Evolutionary conservation across 2,113 vertebrate species (phyloP), one percentile per base, ranked within the genome.

Genomic region (Clarias magur): DNA sequence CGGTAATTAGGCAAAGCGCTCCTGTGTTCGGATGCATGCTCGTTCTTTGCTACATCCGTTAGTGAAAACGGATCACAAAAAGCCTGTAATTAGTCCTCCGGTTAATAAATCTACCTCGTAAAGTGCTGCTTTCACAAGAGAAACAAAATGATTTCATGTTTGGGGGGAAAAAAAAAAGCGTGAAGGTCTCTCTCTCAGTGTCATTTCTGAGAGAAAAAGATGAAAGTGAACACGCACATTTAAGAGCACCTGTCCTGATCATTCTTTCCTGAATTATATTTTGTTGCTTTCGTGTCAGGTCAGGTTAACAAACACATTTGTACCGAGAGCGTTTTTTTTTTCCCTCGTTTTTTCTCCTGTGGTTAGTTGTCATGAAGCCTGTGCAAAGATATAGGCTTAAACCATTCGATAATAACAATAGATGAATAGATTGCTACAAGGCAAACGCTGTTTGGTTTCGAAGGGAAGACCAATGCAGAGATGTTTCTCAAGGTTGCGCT

Each of bases 401-500:
- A 53, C 23, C 21, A 82, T 82, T 48, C 19, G 23, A 27, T 82
- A 27, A 82, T 82, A 27, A 82, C 23, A 34, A 15, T 60, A 17
- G 25, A 27, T 53, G 60, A 82, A 53, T 23, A 12, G 23, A 21
- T 82, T 53, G 73, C 11, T 42, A 84, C 75, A 84, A 75, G 80
- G 17, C 53, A 84, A 38, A 34, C 42, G 19, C 67, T 34, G 57
- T 83, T 86, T 86, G 23, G 48, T 88, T 83, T 48, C 48, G 65
- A 60, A 53, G 16, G 56, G 62, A 62, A n/a, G 75, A 38, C 79
- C 56, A 25, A 86, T 81, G 42, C 10, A 2, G 65, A 83, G 73
- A 83, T 19, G 13, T 73, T 48, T 72, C 57, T 89, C 65, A 86
- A 88, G 84, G 86, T 88, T 88, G 86, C 86, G 80, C 82, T 86